Base-by-base conservation (phyloP, 1,140 invertebrate genomes). In the Triops cancriformis region DNA sequence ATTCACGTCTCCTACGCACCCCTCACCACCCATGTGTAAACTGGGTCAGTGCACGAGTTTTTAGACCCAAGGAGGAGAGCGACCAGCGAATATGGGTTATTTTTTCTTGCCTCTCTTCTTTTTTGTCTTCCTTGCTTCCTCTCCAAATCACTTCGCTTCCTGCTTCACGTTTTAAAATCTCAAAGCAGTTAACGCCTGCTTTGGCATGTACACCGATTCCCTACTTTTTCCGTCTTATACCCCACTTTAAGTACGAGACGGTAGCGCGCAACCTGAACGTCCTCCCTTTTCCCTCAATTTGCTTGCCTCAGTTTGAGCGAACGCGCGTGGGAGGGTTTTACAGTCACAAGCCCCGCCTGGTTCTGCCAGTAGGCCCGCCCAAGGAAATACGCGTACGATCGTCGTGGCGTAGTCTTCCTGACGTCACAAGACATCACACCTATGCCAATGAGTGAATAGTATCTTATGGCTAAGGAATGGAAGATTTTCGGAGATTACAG, bases 151-250 rank as follows among this genome's bases (percentile, higher is more conserved):
- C 31, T 37, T 64, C 51, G 23, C 51, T 64, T 64, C 51, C 51
- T 64, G 51, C 51, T 64, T 64, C 51, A 64, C 51, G 51, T 64
- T 64, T 64, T 64, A 64, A 18, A 64, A 64, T 23, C 51, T 64
- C 51, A 14, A 23, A 64, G 23, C 51, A 64, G 51, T 64, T 64
- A 64, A 64, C 51, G 51, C 51, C 51, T 64, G 51, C 51, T 64
- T 64, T 64, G 51, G 51, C 51, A 23, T 23, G 51, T 18, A 64
- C 51, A 64, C 51, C 45, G 23, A 23, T 64, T 23, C 51, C 51
- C 18, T n/a, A 18, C 23, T 37, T 37, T 37, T 37, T 37, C 31
- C 2, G 31, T 37, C 31, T 37, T 37, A 37, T 37, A 2, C 31
- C 31, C 31, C 31, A 37, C 31, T 37, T 37, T 7, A 37, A 37